Evolutionary conservation across 2,113 vertebrate species (phyloP), one percentile per base, ranked within the genome.

Genomic region (Anolis carolinensis): DNA sequence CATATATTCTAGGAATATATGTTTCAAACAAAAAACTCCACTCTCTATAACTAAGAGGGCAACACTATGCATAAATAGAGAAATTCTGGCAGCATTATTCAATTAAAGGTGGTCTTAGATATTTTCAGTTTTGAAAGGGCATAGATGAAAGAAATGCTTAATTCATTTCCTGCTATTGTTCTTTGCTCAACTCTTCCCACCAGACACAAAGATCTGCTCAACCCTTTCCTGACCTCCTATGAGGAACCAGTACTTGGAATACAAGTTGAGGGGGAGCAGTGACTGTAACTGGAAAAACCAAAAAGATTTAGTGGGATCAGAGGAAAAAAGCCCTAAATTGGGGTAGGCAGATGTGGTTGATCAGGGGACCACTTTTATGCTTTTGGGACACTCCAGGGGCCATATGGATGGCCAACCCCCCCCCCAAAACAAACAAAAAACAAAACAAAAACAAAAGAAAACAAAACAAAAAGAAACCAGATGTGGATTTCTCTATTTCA

Each of bases 1-100:
- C 90, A 88, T 92, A 91, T 94, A 92, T 89, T 83, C 90, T 86
- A 90, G 90, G 92, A 92, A 89, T 32, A 74, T 1, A 14, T 79
- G 79, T 87, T 93, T 83, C 74, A 91, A 80, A 83, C 90, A 87
- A 85, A 91, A 93, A 92, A 79, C 87, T n/a, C 36, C 88, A 87
- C 83, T 83, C 86, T 80, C 81, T 44, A 86, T 89, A 90, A 92
- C 89, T 89, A 55, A 86, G 4, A 74, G 25, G 11, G n/a, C 21
- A 62, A 55, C 11, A 14, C 32, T 59, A n/a, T 39, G 50, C 44
- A 73, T 27, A 16, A 3, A 20, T 73, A 36, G 34, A 72, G 34
- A 73, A 32, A n/a, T 13, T 14, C 68, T 70, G 68, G 32, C 10
- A 32, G 13, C 23, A 59, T 14, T 59, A 27, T 50, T 50, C n/a